phyloP scores from a whole-genome alignment of 1,140 invertebrate genomes.

The Panagrolaimus sp. region DNA sequence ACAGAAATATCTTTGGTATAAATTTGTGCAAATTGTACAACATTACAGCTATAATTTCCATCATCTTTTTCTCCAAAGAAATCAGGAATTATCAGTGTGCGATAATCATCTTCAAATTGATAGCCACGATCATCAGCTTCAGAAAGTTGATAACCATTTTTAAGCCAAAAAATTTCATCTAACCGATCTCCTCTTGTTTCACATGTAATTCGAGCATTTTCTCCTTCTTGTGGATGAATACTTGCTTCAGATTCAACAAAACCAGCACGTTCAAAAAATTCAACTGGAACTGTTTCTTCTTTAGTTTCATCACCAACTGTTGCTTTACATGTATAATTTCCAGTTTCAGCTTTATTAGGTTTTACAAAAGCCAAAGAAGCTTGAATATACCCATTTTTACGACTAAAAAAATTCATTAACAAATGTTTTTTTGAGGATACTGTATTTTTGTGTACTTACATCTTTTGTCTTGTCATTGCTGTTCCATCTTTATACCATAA shows the following conservation, averaged over 20 bases:
- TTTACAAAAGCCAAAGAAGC: slow-evolving; percentile 11
- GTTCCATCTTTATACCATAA: background rate
- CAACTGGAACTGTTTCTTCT: background rate
- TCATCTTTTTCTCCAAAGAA: slow-evolving; percentile 10
- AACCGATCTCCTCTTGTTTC: slow-evolving; percentile 4
- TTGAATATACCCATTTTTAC: slow-evolving; percentile 7
- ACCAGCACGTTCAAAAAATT: slow-evolving; percentile 1
- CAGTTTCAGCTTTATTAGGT: background rate
- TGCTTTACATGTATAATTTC: slow-evolving; percentile 7
- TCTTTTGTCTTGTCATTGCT: slow-evolving; percentile 2
- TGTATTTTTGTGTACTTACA: background rate
- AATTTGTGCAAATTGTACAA: slow-evolving; percentile 8
- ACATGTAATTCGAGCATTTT: background rate
- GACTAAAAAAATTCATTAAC: background rate
- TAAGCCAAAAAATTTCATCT: slow-evolving; percentile 6
- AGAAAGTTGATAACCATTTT: background rate
- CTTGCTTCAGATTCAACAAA: background rate
- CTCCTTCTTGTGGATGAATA: slow-evolving; percentile 3
- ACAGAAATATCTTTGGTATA: background rate
- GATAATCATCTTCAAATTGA: slow-evolving; percentile 8
- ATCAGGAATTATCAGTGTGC: background rate
- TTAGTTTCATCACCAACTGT: slow-evolving; percentile 9
- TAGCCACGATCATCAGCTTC: background rate
- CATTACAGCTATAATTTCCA: background rate
- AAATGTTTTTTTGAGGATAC: no score